phyloP scores from a whole-genome alignment of 1,140 invertebrate species.

The Proctacanthus coquilletti region DNA sequence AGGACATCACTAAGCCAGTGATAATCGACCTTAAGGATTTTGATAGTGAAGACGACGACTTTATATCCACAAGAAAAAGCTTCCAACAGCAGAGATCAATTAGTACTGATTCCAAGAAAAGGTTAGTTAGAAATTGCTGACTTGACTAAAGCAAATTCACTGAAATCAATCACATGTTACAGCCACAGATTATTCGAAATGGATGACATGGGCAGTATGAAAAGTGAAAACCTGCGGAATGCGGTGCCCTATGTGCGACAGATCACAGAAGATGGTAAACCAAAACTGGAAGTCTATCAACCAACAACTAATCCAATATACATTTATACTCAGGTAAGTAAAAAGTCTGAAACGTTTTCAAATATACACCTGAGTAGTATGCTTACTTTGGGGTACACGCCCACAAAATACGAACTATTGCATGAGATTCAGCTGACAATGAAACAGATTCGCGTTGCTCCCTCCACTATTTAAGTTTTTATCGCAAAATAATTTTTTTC shows the following conservation, averaged over 20 bases:
- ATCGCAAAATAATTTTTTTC: too few relatives aligned
- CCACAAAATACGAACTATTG: too few relatives aligned
- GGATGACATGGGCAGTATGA: constrained; percentile 37
- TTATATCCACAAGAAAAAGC: constrained; percentile 16
- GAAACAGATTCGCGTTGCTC: too few relatives aligned
- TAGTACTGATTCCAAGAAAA: constrained; percentile 28
- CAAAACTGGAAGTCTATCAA: constrained; percentile 29
- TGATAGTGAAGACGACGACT: constrained; percentile 28
- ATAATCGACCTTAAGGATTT: constrained; percentile 29
- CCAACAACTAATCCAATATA: constrained; percentile 39
- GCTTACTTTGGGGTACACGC: too few relatives aligned
- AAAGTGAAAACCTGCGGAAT: constrained; percentile 38
- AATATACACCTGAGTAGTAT: too few relatives aligned
- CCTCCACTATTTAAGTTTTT: too few relatives aligned
- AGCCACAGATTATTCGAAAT: constrained; percentile 36
- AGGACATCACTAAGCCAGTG: constrained; percentile 28
- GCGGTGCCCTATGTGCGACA: constrained; percentile 40
- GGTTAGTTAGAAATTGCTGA: constrained; percentile 15
- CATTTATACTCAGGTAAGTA: constrained; percentile 39
- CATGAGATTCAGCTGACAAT: too few relatives aligned
- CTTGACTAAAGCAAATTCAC: neutral
- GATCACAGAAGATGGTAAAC: constrained; percentile 30
- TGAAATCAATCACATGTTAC: neutral
- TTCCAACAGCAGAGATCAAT: constrained; percentile 27
- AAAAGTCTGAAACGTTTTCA: too few relatives aligned